Evolutionary conservation across 2,888 invertebrate genomes (phyloP), one percentile per base, ranked within the genome.

Genomic region (Eupithecia inturbata): DNA sequence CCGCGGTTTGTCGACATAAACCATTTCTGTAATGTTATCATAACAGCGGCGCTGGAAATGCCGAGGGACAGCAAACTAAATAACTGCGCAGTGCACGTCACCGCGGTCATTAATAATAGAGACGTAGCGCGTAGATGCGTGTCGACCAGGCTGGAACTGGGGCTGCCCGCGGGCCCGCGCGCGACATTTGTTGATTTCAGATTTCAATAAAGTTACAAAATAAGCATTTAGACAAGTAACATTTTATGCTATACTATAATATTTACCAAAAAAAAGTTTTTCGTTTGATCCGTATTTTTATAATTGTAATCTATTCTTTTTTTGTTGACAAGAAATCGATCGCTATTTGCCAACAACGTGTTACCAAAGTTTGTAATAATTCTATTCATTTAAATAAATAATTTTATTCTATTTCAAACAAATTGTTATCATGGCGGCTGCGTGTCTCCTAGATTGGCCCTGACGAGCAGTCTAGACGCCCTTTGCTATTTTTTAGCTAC

Each of bases 71-170:
- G 3, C 57, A 26, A 26, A 26, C 57, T 57, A 26, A 26, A 41
- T 45, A 70, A 63, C n/a, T 69, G 69, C 62, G 28, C 33, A 62
- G 39, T 39, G 60, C 41, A 62, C 28, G 33, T n/a, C 63, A 1
- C 5, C 22, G 22, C 53, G 2, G 1, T 19, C 41, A 45, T 45
- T 19, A 45, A 45, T 45, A 45, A 19, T 19, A 45, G 41, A 49
- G 49, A 49, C 49, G 49, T 5, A 5, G 3, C 31, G 31, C 31
- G 3, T 22, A 53, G 53, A 53, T 22, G 22, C 53, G 53, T 53
- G 22, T 12, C 53, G n/a, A n/a, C n/a, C n/a, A n/a, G 49, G 9
- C 49, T 49, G 49, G 49, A 49, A 1, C 9, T 22, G 22, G 53
- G 10, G 10, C 22, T 22, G 22, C 22, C 22, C 10, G 12, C 4